Evolutionary conservation across 2,113 vertebrate genomes (phyloP).

Genomic region (Potamarius usumacintae): DNA sequence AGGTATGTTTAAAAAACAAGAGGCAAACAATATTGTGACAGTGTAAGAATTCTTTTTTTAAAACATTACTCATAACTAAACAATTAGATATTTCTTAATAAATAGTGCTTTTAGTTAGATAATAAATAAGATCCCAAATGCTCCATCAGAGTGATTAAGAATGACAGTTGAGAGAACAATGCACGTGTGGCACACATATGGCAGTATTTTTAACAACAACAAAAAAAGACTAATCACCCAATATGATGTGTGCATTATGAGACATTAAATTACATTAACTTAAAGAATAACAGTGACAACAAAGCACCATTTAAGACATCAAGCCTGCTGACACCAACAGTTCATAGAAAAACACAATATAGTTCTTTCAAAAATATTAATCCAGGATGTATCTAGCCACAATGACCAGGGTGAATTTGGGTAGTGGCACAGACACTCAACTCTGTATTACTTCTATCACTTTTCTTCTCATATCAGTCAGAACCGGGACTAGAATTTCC

Average conservation of each 20-base stretch:
- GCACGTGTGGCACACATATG: constrained; percentile 66
- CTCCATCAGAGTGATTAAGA: constrained; percentile 6
- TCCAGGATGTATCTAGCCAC: not conserved
- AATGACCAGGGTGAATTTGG: constrained; percentile 38
- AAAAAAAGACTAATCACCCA: not conserved
- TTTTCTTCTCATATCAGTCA: constrained; percentile 78
- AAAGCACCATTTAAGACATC: constrained; percentile 35
- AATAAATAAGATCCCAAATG: constrained; percentile 43
- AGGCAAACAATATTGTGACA: constrained; percentile 25
- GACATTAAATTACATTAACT: not conserved
- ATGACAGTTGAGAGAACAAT: constrained; percentile 18
- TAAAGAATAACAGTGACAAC: constrained; percentile 16
- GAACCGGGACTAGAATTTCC: constrained; percentile 80
- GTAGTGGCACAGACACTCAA: constrained; percentile 59
- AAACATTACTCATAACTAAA: constrained; percentile 33
- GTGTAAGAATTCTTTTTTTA: not conserved
- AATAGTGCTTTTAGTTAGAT: constrained; percentile 41
- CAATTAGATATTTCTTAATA: constrained; percentile 42
- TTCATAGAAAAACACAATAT: not conserved
- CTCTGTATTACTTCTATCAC: constrained; percentile 59
- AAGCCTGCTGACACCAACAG: constrained; percentile 4
- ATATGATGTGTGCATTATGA: constrained; percentile 25
- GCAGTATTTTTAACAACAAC: constrained; percentile 62
- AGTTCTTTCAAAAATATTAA: constrained; percentile 4
- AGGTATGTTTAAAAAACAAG: constrained; percentile 10